Evolutionary conservation across 2,888 invertebrate genomes (phyloP), one percentile per base, ranked within the genome.

Genomic region (Megalurothrips usitatus): DNA sequence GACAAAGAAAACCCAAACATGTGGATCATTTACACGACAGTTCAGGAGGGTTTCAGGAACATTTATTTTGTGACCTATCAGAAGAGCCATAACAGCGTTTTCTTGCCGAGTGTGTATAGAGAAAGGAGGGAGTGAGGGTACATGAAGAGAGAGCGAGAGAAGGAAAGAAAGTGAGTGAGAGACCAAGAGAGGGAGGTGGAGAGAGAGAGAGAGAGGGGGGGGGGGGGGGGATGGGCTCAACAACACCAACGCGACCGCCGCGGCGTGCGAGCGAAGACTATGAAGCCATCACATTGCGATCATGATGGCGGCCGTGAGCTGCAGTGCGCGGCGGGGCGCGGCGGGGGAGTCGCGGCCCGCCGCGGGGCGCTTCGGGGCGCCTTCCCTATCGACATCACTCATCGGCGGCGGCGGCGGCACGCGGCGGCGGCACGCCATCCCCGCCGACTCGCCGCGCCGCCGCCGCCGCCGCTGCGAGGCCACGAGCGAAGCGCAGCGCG

Each of bases 151-250:
- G 82, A 80, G 82, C 81, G 80, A 81, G 83, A 82, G 81, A 82
- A 82, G 83, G 84, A 83, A 83, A 84, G 84, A 83, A 82, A 79
- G n/a, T 81, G 43, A 28, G 81, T 48, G 52, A 47, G 11, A 26
- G 52, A 49, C n/a, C n/a, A n/a, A n/a, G n/a, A n/a, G n/a, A n/a
- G 84, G 83, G 83, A 84, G 84, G 83, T 82, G 79, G n/a, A 80
- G 43, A 28, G 81, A 48, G 52, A 47, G 11, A 26, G 52, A 49
- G 52, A 52, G 58, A n/a, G 19, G 48, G 14, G 52, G 58, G 0
- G 19, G 68, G 17, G 80, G 58, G 48, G 48, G 80, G 80, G 19
- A 28, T 80, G 34, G 28, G 63, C 63, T 80, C 58, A 80, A 80
- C 68, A 80, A 58, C 80, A 68, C 80, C 68, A 43, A 43, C 34